Evolutionary conservation across 2,888 invertebrate species (phyloP).

Genomic region (Drosophila bunnanda): DNA sequence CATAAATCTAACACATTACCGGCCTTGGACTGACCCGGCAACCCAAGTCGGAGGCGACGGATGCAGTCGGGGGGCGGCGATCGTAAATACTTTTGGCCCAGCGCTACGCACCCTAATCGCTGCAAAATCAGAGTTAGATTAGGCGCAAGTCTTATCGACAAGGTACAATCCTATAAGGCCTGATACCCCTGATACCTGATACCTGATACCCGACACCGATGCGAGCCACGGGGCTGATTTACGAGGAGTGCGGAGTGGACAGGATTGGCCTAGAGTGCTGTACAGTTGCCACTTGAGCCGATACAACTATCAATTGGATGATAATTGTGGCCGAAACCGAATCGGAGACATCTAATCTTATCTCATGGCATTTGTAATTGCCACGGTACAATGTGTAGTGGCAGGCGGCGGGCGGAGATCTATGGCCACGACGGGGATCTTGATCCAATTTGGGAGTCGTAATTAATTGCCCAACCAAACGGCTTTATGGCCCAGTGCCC

Average conservation of each 20-base stretch:
- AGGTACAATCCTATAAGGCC: constrained; percentile 11
- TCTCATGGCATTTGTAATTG: constrained; percentile 26
- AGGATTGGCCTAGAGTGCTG: not conserved
- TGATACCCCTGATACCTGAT: not conserved
- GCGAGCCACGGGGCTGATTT: constrained; percentile 14
- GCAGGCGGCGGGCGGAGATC: not conserved
- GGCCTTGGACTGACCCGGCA: constrained; percentile 34
- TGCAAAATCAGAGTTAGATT: constrained; percentile 39
- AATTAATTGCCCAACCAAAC: constrained; percentile 42
- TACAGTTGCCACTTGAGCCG: constrained; percentile 31
- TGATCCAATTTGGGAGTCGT: constrained; percentile 18
- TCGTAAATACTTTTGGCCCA: constrained; percentile 30
- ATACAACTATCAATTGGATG: constrained; percentile 52
- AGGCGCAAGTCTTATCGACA: not conserved
- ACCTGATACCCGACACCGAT: not conserved
- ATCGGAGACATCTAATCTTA: constrained; percentile 27
- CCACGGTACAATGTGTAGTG: not conserved
- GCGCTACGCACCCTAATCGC: constrained; percentile 26
- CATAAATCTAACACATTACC: constrained; percentile 21
- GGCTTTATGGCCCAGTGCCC: constrained; percentile 50
- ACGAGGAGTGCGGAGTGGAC: not conserved
- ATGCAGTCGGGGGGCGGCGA: not conserved
- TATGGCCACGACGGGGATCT: not conserved
- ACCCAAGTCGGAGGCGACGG: constrained; percentile 1
- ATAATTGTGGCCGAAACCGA: constrained; percentile 35